Evolutionary conservation across 2,888 invertebrate species (phyloP).

Genomic region (Cataglyphis cursor): DNA sequence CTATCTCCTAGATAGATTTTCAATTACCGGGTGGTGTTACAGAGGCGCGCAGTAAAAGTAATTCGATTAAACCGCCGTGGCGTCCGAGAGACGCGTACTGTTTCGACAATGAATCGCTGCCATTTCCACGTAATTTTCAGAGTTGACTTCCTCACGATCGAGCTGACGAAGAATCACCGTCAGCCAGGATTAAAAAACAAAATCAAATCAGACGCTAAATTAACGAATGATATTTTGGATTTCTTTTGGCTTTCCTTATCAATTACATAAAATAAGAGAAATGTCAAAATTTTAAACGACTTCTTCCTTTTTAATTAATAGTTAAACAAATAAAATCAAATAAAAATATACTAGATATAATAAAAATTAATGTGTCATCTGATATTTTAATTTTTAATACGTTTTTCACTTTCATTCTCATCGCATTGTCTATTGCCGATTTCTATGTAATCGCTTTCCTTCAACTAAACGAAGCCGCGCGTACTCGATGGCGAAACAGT

Average conservation of each 20-base stretch:
- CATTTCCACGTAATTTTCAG: constrained; percentile 21
- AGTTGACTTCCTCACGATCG: constrained; percentile 10
- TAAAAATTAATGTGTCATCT: not conserved
- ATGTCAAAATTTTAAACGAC: not conserved
- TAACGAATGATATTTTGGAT: constrained; percentile 2
- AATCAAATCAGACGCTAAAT: constrained; percentile 22
- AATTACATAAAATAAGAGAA: not conserved
- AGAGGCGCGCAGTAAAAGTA: constrained; percentile 41
- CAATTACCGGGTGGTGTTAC: constrained; percentile 42
- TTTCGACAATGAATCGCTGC: constrained; percentile 39
- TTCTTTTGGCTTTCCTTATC: not conserved
- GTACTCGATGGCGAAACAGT: constrained; percentile 1
- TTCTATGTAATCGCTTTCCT: constrained; percentile 6
- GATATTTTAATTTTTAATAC: not conserved
- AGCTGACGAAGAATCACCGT: not conserved
- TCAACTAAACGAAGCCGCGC: constrained; percentile 26
- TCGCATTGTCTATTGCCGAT: not conserved
- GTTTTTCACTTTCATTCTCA: not conserved
- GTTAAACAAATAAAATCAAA: not conserved
- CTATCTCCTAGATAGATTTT: constrained; percentile 57
- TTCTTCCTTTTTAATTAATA: not conserved
- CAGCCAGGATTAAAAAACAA: constrained; percentile 4
- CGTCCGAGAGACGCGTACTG: not conserved
- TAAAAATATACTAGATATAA: not conserved
- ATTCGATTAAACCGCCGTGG: constrained; percentile 44